A percentile compares a stretch with the other conserved stretches of the same genome.
Evolutionary conservation across 2,113 vertebrate genomes (phyloP).

Genomic region (Myrmecobius fasciatus): DNA sequence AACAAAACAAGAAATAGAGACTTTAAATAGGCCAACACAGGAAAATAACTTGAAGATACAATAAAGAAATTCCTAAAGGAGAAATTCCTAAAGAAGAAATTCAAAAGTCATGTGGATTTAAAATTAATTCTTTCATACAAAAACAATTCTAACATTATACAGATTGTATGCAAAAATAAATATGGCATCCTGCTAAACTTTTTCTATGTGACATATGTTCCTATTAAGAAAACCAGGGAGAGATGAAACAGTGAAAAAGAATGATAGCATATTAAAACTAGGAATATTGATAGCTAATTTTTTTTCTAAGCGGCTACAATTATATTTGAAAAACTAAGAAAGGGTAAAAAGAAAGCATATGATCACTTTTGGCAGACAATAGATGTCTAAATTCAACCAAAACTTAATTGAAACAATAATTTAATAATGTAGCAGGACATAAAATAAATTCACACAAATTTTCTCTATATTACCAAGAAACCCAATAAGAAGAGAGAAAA

Average conservation of each 20-base stretch:
- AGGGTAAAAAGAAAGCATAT: background rate
- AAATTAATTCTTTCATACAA: background rate
- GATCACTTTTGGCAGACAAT: background rate
- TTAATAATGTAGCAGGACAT: background rate
- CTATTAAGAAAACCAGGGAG: background rate
- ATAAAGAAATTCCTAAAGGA: background rate
- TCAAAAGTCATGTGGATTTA: background rate
- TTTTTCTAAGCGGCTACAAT: too few relatives aligned
- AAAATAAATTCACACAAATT: background rate
- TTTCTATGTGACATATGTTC: background rate
- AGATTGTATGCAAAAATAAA: background rate
- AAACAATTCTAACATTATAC: background rate
- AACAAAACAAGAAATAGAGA: background rate
- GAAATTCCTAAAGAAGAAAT: background rate
- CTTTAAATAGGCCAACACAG: background rate
- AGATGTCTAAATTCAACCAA: too few relatives aligned
- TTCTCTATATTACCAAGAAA: too few relatives aligned
- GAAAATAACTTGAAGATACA: background rate
- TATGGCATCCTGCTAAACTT: background rate
- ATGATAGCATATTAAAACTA: background rate
- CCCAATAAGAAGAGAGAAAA: too few relatives aligned
- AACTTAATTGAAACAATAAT: background rate
- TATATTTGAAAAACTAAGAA: background rate
- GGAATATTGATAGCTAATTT: background rate
- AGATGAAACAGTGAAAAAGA: background rate